A percentile compares a stretch with the other conserved stretches of the same genome.
Conservation (phyloP, 2,113 vertebrate species). For the Oryzias curvinotus region DNA sequence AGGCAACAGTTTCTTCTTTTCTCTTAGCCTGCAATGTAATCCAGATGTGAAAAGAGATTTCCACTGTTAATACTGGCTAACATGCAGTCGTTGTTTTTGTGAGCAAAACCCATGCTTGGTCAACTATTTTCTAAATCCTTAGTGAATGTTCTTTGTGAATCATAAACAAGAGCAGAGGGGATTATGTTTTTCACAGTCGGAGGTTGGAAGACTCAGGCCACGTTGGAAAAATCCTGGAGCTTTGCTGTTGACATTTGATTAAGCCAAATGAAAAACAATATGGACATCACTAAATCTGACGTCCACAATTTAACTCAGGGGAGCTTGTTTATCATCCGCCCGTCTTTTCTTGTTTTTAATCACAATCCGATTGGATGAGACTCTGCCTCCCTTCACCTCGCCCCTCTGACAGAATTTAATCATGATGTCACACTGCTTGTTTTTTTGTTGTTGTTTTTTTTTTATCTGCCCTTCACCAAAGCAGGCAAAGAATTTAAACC, state of each 20-base stretch:
- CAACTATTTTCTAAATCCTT: constrained; percentile 40
- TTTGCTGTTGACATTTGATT: constrained; percentile 57
- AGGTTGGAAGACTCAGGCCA: constrained; percentile 21
- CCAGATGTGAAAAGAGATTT: not conserved
- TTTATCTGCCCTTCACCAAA: not conserved
- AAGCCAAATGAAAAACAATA: constrained; percentile 63
- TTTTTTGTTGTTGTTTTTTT: not conserved
- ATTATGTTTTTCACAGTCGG: constrained; percentile 49
- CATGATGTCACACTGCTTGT: constrained; percentile 28
- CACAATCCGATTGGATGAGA: constrained; percentile 34
- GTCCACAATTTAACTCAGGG: constrained; percentile 24
- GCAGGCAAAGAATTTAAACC: not conserved
- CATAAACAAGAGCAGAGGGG: constrained; percentile 43
- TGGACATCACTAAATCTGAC: constrained; percentile 41
- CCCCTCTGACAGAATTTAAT: constrained; percentile 34
- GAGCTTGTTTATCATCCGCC: constrained; percentile 45
- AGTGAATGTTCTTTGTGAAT: constrained; percentile 37
- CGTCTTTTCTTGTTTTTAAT: constrained; percentile 46
- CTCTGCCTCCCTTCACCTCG: constrained; percentile 7
- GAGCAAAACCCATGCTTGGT: constrained; percentile 32
- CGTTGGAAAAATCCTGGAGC: constrained; percentile 48
- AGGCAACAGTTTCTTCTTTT: no score
- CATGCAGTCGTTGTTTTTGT: not conserved
- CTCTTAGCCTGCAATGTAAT: not conserved
- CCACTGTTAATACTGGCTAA: not conserved